Conservation (phyloP, 2,888 invertebrate genomes). For the Rosalia funebris region DNA sequence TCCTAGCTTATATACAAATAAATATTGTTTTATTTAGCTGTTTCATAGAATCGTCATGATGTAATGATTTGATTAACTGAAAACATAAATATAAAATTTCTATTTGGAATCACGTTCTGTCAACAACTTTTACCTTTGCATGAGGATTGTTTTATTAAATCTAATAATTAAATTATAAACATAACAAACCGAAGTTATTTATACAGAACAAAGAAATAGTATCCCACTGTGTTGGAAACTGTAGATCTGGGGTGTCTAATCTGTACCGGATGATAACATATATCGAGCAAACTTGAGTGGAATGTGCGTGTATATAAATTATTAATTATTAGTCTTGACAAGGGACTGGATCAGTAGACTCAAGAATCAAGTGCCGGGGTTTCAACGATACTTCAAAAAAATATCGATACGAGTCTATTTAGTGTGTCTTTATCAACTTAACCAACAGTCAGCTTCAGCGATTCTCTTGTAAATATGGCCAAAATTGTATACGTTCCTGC, state of each 20-base stretch:
- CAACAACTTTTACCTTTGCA: slow-evolving; percentile 27
- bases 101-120: slow-evolving; percentile 20
- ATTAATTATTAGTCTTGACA: background rate
- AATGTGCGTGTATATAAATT: slow-evolving; percentile 6
- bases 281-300: background rate
- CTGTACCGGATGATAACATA: slow-evolving; percentile 5
- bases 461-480: slow-evolving; percentile 25
- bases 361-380: background rate
- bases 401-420: slow-evolving; percentile 11
- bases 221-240: slow-evolving; percentile 1
- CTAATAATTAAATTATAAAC: slow-evolving; percentile 6
- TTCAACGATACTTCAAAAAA: background rate
- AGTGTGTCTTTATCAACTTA: slow-evolving; percentile 6
- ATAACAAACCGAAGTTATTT: slow-evolving; percentile 19
- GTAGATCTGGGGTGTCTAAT: no score
- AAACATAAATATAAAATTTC: slow-evolving; percentile 18
- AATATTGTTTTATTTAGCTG: background rate
- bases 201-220: slow-evolving; percentile 12
- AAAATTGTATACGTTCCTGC: slow-evolving; percentile 27
- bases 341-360: background rate
- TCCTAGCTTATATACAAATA: slow-evolving; percentile 12
- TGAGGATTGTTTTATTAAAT: slow-evolving; percentile 11
- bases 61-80: slow-evolving; percentile 8
- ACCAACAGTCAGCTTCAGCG: background rate
- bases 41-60: background rate